Evolutionary conservation across 2,113 vertebrate species (phyloP), one percentile per base, ranked within the genome.

Genomic region (Tauraco erythrolophus): DNA sequence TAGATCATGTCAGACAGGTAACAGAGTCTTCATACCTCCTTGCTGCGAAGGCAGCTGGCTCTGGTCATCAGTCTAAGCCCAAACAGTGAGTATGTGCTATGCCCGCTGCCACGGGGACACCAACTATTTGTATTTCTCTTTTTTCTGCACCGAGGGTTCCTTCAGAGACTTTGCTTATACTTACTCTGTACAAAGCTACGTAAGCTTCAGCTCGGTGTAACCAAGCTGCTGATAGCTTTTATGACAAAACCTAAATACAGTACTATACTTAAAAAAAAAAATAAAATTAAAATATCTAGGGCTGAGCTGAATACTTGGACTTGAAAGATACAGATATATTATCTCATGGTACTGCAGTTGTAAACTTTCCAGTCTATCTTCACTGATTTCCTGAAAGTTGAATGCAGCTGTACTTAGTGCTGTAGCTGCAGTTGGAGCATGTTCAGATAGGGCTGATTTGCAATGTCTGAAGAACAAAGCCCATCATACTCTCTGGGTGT

Each of bases 401-500:
- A 92, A 25, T 71, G 69, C 33, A 78, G 33, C 64, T 95, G 65
- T 37, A 48, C 15, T 43, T 84, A 8, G 23, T 80, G 24, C 86
- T 81, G n/a, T 57, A 78, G 37, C 45, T 94, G 77, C 43, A 50
- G 35, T 11, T 90, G 76, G 46, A 84, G 25, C 51, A 7, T 46
- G 37, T 83, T 88, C 70, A 90, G 61, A 15, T 48, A 50, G 43
- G 54, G 75, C 3, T 68, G 53, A 66, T 74, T 37, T 74, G 41
- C 54, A 51, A 4, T 1, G 4, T 90, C 53, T 48, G n/a, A 92
- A 71, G 69, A 70, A 27, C 21, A 89, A 89, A 92, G 75, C 10
- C 53, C 13, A 14, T 50, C 0, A 1, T 78, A 45, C 4, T 74
- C 13, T 22, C 31, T 60, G 35, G 10, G 6, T 13, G 0, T 1